Base-by-base conservation (phyloP, 2,888 invertebrate genomes). In the Ceriagrion tenellum region DNA sequence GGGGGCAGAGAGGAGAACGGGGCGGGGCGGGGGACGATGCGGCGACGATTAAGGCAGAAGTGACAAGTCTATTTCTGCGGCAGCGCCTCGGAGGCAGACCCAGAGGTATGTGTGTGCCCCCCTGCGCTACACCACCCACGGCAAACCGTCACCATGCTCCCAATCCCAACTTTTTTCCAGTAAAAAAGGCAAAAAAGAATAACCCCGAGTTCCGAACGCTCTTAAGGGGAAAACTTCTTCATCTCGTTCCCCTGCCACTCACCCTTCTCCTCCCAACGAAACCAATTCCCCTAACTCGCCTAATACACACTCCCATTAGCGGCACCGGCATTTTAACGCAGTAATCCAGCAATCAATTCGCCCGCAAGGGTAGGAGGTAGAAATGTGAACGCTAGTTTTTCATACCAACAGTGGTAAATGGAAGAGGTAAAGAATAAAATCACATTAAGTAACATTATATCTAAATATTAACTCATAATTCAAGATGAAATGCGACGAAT, bases 61-160 rank as follows among this genome's bases (percentile, higher is more conserved):
- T 69, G 69, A 69, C 69, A 69, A 69, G 69, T 69, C 69, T 69
- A 69, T 69, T 69, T 69, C 69, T n/a, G 69, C 23, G 69, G 69
- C 69, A 69, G 69, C 12, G 69, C 69, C n/a, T 69, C 23, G 26
- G n/a, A 20, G 69, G n/a, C 69, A 69, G 69, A 69, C 69, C 69
- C 26, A 23, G 23, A 8, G 69, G 69, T 20, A 20, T 12, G 69
- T 20, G 20, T 8, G 59, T 59, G 10, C 59, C n/a, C n/a, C n/a
- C n/a, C n/a, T n/a, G n/a, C n/a, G n/a, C n/a, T n/a, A n/a, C n/a
- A n/a, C 26, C 59, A 59, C 59, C 59, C 59, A 59, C 69, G 4
- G 69, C 16, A 26, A 69, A 26, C 69, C n/a, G 69, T n/a, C 69
- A 8, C 18, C 69, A 20, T 23, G 10, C 26, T 18, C 10, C 69